Evolutionary conservation across 2,113 vertebrate species (phyloP), one percentile per base, ranked within the genome.

Genomic region (Callospermophilus lateralis): DNA sequence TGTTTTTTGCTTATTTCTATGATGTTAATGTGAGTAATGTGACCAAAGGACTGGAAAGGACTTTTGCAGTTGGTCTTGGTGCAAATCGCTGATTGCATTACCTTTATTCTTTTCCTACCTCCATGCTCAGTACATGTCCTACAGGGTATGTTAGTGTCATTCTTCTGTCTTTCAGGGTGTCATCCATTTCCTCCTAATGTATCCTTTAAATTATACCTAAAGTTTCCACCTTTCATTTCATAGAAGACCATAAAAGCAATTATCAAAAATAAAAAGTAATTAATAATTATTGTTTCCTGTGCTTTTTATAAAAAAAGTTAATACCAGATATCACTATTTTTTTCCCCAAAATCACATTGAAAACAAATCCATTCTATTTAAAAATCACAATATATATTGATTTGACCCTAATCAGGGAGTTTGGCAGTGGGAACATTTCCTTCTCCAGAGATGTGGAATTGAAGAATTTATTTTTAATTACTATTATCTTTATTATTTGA

Each of bases 361-460:
- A 51, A 87, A 87, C 70, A 94, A 87, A 77, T 51, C 42, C 26
- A 63, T 53, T 87, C 20, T 87, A 58, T 32, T n/a, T 91, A 39
- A 39, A 61, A 61, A 70, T 51, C 17, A 88, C 42, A 77, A 42
- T 87, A 68, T 22, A 58, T 24, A 74, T 32, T 81, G 16, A 78
- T 68, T 89, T 87, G 81, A 86, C 55, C 65, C 58, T 80, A 81
- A 76, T 83, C 37, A 67, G 76, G 90, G 74, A 83, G 28, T 63
- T 91, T 30, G 32, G 30, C 34, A 77, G 22, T 34, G 30, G 6
- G 77, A 90, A 22, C 11, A 83, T 63, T 92, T 80, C 76, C 34
- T 3, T 63, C n/a, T 53, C 34, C 28, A 65, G 37, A 74, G 8
- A 76, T 34, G 32, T 83, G 16, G 15, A 81, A 67, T 51, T 77